phyloP scores from a whole-genome alignment of 1,140 invertebrate species.

The Melanaphis sacchari region DNA sequence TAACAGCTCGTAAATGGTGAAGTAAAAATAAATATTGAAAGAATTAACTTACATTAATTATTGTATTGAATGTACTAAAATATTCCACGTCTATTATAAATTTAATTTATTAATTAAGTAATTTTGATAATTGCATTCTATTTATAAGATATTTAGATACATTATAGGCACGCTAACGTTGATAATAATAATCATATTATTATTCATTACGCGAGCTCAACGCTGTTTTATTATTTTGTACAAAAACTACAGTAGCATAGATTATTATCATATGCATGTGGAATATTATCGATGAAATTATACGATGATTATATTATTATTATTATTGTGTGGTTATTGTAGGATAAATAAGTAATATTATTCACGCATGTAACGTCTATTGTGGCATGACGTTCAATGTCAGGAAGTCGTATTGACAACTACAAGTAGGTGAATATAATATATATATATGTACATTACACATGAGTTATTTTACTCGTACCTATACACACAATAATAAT shows the following conservation, averaged over 20 bases:
- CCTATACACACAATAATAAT: not conserved
- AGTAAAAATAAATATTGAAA: no score
- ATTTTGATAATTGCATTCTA: no score
- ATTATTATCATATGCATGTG: not conserved
- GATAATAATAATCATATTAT: no score
- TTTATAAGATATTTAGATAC: no score
- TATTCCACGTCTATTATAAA: no score
- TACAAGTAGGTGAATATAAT: not conserved
- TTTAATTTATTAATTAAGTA: no score
- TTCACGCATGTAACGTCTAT: not conserved
- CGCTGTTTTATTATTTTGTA: no score
- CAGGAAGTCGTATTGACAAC: slow-evolving; percentile 4
- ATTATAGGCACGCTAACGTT: not conserved
- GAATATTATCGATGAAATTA: not conserved
- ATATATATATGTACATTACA: not conserved
- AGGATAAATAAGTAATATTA: slow-evolving; percentile 6
- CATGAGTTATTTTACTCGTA: not conserved
- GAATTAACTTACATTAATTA: not conserved
- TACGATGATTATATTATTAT: not conserved
- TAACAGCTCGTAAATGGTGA: not conserved
- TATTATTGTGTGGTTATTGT: not conserved
- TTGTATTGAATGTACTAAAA: no score
- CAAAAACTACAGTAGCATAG: no score
- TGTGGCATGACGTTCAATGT: not conserved
- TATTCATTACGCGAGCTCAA: no score